Evolutionary conservation across 2,888 invertebrate species (phyloP).

Genomic region (Oasisia sp.): DNA sequence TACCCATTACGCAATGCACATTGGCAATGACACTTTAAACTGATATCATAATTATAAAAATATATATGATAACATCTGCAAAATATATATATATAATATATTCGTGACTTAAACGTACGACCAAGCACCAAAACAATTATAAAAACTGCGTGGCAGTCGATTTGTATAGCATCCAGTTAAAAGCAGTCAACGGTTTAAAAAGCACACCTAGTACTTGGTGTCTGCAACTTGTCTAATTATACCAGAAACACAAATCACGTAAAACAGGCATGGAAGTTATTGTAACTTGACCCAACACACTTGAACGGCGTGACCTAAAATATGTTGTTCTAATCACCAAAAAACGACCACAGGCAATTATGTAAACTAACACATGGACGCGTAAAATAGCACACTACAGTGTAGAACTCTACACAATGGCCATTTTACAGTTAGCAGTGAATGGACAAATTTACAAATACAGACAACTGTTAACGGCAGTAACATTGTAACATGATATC

Average conservation of each 20-base stretch:
- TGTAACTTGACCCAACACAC: too few species aligned
- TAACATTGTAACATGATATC: neutral
- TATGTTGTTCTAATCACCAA: too few species aligned
- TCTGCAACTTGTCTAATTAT: neutral
- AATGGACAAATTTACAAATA: neutral
- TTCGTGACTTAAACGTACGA: neutral
- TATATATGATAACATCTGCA: neutral
- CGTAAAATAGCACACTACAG: neutral
- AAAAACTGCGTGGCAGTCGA: neutral
- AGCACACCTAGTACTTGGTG: neutral
- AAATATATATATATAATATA: neutral
- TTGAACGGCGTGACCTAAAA: too few species aligned
- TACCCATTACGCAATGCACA: neutral
- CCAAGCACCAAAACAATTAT: neutral
- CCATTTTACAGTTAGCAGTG: neutral
- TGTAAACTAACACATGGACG: neutral
- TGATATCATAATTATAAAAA: constrained; percentile 17
- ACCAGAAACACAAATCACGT: neutral
- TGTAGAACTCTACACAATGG: neutral
- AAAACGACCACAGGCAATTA: too few species aligned
- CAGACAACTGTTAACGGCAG: neutral
- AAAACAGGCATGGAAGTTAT: too few species aligned
- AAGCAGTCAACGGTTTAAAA: neutral
- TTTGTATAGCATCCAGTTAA: neutral
- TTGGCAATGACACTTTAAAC: neutral